These are phyloP conservation scores for Spodoptera litura DNA, from an alignment of 1,140 invertebrate species.

Conservation along the genomic window DNA sequence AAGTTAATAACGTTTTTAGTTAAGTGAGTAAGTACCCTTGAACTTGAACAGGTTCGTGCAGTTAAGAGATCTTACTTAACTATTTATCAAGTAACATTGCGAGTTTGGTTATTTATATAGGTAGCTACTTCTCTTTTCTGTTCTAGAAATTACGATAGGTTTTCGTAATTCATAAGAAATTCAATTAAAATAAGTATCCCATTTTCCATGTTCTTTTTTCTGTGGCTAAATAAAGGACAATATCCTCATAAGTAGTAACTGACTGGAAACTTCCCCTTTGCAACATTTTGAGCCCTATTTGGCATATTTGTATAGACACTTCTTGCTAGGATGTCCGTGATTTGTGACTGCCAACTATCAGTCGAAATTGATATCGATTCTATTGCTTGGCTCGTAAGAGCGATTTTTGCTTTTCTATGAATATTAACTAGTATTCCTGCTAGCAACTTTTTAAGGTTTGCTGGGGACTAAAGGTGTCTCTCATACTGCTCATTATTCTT, in stretches of 20 bases:
- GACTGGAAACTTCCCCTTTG: background rate
- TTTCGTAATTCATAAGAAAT: too few species aligned
- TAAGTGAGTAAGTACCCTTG: conserved; percentile 3
- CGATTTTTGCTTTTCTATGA: too few species aligned
- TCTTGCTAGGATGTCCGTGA: background rate
- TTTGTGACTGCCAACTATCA: background rate
- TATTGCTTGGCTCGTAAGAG: too few species aligned
- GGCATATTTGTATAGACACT: conserved; percentile 22
- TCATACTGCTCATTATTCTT: conserved; percentile 14
- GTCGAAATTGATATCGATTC: too few species aligned
- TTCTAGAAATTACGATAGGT: too few species aligned
- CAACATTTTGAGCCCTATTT: background rate
- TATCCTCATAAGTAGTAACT: background rate
- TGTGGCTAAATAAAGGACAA: background rate
- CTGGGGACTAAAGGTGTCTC: background rate
- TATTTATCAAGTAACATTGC: too few species aligned
- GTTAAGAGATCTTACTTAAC: too few species aligned
- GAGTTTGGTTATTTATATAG: too few species aligned
- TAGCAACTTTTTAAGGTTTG: background rate
- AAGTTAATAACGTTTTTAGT: background rate
- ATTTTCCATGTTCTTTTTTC: too few species aligned
- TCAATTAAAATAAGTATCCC: too few species aligned
- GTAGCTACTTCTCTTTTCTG: too few species aligned
- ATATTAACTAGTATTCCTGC: too few species aligned
- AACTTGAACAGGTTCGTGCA: background rate